Percentiles rank a stretch among this genome's conserved stretches.
Conservation (phyloP, 2,113 vertebrate species). For the Salminus brasiliensis region DNA sequence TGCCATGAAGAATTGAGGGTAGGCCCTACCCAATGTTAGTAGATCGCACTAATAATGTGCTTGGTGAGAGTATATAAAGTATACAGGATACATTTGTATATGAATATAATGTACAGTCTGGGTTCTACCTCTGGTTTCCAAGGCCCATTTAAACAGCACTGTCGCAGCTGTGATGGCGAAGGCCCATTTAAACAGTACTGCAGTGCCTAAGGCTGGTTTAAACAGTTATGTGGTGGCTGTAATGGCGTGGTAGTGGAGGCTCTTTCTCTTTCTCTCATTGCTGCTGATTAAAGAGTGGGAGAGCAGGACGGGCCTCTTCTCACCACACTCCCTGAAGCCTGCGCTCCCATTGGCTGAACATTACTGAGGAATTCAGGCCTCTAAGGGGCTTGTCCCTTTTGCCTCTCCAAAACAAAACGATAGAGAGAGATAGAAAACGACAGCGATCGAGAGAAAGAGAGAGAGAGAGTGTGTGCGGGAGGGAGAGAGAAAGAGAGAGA, state of each 20-base stretch:
- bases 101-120: no score
- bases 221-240: slow-evolving; percentile 2
- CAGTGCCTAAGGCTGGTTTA: not conserved
- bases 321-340: slow-evolving; percentile 40
- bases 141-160: not conserved
- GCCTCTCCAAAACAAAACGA: slow-evolving; percentile 26
- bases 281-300: slow-evolving; percentile 45
- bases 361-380: slow-evolving; percentile 44
- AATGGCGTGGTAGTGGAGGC: not conserved
- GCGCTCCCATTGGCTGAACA: slow-evolving; percentile 45
- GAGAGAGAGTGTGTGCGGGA: no score
- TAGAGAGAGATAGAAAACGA: slow-evolving; percentile 17
- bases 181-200: not conserved
- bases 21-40: no score
- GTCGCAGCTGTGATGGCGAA: not conserved
- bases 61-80: no score
- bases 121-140: not conserved
- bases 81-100: no score
- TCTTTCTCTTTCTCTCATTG: slow-evolving; percentile 38
- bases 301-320: slow-evolving; percentile 37
- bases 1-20: no score
- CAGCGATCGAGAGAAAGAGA: not conserved
- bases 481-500: not conserved
- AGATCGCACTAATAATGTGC: no score
- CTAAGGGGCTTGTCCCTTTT: slow-evolving; percentile 28